A percentile compares a stretch with the other conserved stretches of the same genome.
Evolutionary conservation across 2,797 vertebrate species (phyloP).

Genomic region (Hippocampus kuda): DNA sequence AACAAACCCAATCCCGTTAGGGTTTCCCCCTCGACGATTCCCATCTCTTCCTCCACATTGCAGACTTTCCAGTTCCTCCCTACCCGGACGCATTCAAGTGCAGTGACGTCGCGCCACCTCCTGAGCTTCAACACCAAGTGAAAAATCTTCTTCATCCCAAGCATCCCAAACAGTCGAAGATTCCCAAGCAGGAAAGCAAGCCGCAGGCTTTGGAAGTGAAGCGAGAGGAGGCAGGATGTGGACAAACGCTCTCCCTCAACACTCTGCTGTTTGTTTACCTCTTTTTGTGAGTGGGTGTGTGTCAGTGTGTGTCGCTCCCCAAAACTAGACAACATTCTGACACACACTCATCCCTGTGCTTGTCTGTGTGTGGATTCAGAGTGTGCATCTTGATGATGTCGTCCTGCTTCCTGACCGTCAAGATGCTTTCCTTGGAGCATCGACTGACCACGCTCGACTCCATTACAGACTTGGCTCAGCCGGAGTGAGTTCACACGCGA

Average conservation of each 20-base stretch:
- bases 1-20: no score
- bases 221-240: slow-evolving; percentile 37
- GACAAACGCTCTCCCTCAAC: slow-evolving; percentile 69
- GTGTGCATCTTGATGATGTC: slow-evolving; percentile 80
- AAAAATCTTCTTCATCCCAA: slow-evolving; percentile 38
- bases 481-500: slow-evolving; percentile 66
- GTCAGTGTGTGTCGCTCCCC: neutral
- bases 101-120: slow-evolving; percentile 1
- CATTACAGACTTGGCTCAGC: slow-evolving; percentile 56
- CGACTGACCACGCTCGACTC: slow-evolving; percentile 70
- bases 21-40: neutral
- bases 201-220: slow-evolving; percentile 36
- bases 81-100: slow-evolving; percentile 43
- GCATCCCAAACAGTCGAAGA: slow-evolving; percentile 20
- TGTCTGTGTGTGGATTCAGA: slow-evolving; percentile 50
- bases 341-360: neutral
- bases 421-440: slow-evolving; percentile 80
- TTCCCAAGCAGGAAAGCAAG: slow-evolving; percentile 6
- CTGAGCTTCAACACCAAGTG: slow-evolving; percentile 24
- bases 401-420: slow-evolving; percentile 84
- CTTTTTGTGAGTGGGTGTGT: slow-evolving; percentile 72
- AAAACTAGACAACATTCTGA: neutral
- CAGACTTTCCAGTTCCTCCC: slow-evolving; percentile 41
- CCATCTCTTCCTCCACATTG: neutral
- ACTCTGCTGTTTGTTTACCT: slow-evolving; percentile 77